phyloP scores from a whole-genome alignment of 2,797 vertebrate species.

The Arrhamphus sclerolepis region DNA sequence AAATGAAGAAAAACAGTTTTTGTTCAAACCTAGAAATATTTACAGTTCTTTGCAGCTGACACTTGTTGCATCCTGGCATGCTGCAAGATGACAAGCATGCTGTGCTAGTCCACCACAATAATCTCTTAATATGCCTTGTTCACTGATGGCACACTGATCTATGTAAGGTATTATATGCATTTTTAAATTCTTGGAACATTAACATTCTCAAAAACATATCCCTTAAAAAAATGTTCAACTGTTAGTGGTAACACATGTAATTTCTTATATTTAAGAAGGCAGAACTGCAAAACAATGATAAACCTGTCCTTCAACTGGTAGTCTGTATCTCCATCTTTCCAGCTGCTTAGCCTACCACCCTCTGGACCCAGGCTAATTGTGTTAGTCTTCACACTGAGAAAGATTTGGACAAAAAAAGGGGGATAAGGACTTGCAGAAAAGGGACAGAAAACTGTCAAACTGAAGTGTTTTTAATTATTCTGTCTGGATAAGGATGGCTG shows the following conservation, averaged over 20 bases:
- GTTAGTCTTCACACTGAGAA: constrained; percentile 36
- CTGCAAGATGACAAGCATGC: too few species aligned
- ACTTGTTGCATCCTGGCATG: too few species aligned
- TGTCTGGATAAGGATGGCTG: constrained; percentile 34
- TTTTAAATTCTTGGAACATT: background rate
- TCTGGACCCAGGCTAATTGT: constrained; percentile 58
- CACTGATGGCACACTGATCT: constrained; percentile 32
- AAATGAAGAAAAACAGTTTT: too few species aligned
- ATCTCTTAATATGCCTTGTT: constrained; percentile 15
- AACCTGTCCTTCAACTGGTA: constrained; percentile 28
- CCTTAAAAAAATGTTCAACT: background rate
- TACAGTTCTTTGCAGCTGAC: too few species aligned
- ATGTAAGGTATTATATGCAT: constrained; percentile 31
- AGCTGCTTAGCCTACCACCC: constrained; percentile 47
- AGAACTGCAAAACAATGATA: constrained; percentile 9
- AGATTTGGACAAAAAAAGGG: constrained; percentile 34
- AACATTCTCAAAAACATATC: background rate
- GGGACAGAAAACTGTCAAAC: constrained; percentile 43
- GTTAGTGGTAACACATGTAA: constrained; percentile 18
- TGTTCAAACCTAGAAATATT: too few species aligned
- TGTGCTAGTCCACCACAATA: too few species aligned
- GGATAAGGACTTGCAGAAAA: constrained; percentile 24
- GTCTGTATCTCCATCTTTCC: constrained; percentile 52
- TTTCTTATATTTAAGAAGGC: constrained; percentile 15
- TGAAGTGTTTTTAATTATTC: constrained; percentile 54